Base-by-base conservation (phyloP, 2,797 vertebrate genomes). In the Saxicola maurus region DNA sequence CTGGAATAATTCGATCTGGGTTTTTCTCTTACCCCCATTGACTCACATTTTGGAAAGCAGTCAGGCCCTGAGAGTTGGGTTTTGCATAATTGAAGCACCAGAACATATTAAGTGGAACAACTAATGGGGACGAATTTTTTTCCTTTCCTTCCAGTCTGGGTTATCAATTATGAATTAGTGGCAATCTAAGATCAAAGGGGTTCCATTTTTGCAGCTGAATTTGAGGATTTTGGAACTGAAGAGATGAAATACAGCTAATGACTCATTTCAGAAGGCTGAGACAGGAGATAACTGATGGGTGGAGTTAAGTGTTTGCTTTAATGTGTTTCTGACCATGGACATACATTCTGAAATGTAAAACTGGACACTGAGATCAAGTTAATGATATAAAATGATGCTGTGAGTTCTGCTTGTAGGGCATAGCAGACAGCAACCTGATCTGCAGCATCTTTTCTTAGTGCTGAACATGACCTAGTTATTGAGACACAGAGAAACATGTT, bases 141-240 rank as follows among this genome's bases (percentile, higher is more conserved):
- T 71, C 91, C 85, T 84, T 89, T 65, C 53, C 83, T 89, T 77
- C 87, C 48, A 91, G 87, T 40, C 77, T 90, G 74, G 49, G 69
- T 94, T 93, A 96, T 96, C 94, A 96, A 92, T 96, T 95, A 94
- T 93, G 85, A 94, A 96, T 92, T 91, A 88, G 61, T 21, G 9
- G 86, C 88, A 92, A 93, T 95, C 87, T 95, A 77, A 94, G 91
- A 96, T 95, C 90, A 95, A 95, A 96, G 81, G 85, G 91, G 57
- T 85, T 90, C 76, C 72, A 20, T 91, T 95, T 96, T 59, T 94
- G 80, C 71, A 91, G 84, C 83, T 89, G 87, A 94, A 91, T 82
- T 88, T 90, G 86, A 95, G 49, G 83, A 76, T 94, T 96, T 95
- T 92, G 94, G 87, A 96, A 87, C 61, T 43, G 94, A 95, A 74